phyloP scores from a whole-genome alignment of 2,888 invertebrate genomes.

The Xylota segnis region DNA sequence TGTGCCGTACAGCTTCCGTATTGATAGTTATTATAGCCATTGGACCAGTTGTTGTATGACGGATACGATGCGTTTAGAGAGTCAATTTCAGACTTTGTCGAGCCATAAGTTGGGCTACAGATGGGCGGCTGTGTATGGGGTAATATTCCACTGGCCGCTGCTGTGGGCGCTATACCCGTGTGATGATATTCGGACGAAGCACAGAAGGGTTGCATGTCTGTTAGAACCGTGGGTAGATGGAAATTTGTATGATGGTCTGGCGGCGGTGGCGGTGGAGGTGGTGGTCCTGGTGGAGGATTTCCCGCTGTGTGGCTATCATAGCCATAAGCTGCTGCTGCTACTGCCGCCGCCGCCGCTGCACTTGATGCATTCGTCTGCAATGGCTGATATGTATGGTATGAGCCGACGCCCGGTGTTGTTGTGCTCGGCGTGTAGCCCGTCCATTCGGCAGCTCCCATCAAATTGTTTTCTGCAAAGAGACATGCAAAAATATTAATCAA shows the following conservation, averaged over 20 bases:
- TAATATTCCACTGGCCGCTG: conserved; percentile 78
- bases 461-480: conserved; percentile 86
- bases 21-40: conserved; percentile 90
- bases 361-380: conserved; percentile 72
- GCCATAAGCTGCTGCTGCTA: conserved; percentile 66
- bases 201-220: conserved; percentile 86
- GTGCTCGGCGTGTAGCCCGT: conserved; percentile 86
- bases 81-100: conserved; percentile 82
- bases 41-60: conserved; percentile 84
- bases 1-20: conserved; percentile 86
- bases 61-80: conserved; percentile 81
- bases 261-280: conserved; percentile 77
- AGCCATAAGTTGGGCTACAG: conserved; percentile 80
- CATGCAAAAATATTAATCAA: conserved; percentile 68
- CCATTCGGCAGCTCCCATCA: conserved; percentile 88
- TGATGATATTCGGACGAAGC: conserved; percentile 84
- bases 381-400: conserved; percentile 69
- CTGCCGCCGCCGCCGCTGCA: conserved; percentile 67
- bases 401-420: conserved; percentile 78
- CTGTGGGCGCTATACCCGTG: conserved; percentile 80
- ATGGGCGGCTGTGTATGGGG: conserved; percentile 79
- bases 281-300: conserved; percentile 67
- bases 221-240: conserved; percentile 87
- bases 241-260: conserved; percentile 85
- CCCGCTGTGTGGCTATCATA: conserved; percentile 75